Evolutionary conservation across 2,797 vertebrate species (phyloP), one percentile per base, ranked within the genome.

Genomic region (Sebastolobus altivelis): DNA sequence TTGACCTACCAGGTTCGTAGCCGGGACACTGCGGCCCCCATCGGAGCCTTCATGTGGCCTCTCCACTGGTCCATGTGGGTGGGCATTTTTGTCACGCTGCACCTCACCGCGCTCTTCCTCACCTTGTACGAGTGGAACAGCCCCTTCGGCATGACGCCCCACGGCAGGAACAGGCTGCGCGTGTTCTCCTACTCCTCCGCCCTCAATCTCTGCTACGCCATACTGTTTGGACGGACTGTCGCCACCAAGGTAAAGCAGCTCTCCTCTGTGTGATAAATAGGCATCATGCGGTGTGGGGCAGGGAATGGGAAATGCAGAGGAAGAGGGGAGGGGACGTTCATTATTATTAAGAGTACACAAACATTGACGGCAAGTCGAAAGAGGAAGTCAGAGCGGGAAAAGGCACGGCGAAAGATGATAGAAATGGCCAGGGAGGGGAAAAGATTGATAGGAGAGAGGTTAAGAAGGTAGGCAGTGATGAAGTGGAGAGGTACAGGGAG

Each of bases 11-110:
- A 95, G 94, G 94, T 98, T 83, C 96, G 97, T 4, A 96, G 97
- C 16, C 95, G 92, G 37, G 98, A 99, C 94, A 97, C 97, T 0
- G 97, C 97, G 0, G 97, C 97, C 0, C 97, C 98, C 56, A 97
- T 99, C 0, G 97, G 98, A 1, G 98, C 98, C 76, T 99, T 99
- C 93, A 97, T 97, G 97, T 98, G 97, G 98, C 98, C 98, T 0
- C 93, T 99, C 74, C 98, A 99, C 93, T 99, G 98, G 98, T 97
- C 97, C 88, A 98, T 97, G 98, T 99, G 98, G 98, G 95, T 99
- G 92, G 98, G 98, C 10, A 95, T 99, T 79, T 99, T 99, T 0
- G 95, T 98, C 14, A 97, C 98, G 0, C 95, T 99, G 86, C 98
- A 99, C 81, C 94, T 97, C 88, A 99, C 96, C 0, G 98, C 97